These are phyloP conservation scores for Oostethus manadensis DNA, from an alignment of 2,113 vertebrate genomes.

Conservation along the genomic window DNA sequence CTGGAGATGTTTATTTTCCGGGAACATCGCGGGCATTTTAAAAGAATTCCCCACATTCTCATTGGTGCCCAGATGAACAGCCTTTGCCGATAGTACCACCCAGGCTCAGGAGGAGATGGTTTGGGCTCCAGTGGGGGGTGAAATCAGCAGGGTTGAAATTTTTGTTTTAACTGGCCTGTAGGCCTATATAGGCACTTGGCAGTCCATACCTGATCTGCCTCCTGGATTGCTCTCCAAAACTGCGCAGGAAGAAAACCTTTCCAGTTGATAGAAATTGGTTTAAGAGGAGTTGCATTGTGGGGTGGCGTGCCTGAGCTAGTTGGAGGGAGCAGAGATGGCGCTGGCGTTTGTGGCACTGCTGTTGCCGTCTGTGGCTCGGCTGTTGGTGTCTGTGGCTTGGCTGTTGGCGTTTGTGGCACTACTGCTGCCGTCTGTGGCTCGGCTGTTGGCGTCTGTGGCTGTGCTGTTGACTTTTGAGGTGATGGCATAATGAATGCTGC, in stretches of 20 bases:
- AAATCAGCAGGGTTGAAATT: neutral
- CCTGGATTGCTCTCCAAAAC: neutral
- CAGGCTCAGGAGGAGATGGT: neutral
- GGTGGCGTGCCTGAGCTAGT: neutral
- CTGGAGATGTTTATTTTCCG: neutral
- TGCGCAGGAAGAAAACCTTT: neutral
- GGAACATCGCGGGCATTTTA: neutral
- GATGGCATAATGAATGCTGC: neutral
- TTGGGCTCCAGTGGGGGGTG: neutral
- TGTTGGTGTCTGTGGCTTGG: too few species aligned
- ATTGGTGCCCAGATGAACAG: neutral
- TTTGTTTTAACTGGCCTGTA: neutral
- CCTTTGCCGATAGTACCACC: neutral
- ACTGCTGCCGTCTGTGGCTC: too few species aligned
- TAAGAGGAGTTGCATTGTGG: neutral
- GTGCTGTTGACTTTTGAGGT: too few species aligned
- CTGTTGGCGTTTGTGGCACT: too few species aligned
- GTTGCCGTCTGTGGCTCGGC: too few species aligned
- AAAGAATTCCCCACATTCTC: neutral
- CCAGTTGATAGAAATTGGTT: neutral
- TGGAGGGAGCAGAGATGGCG: neutral
- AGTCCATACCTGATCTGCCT: neutral
- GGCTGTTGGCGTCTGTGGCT: too few species aligned
- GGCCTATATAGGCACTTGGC: neutral
- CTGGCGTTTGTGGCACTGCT: neutral